Evolutionary conservation across 1,140 invertebrate species (phyloP).

Genomic region (Radopholus similis): DNA sequence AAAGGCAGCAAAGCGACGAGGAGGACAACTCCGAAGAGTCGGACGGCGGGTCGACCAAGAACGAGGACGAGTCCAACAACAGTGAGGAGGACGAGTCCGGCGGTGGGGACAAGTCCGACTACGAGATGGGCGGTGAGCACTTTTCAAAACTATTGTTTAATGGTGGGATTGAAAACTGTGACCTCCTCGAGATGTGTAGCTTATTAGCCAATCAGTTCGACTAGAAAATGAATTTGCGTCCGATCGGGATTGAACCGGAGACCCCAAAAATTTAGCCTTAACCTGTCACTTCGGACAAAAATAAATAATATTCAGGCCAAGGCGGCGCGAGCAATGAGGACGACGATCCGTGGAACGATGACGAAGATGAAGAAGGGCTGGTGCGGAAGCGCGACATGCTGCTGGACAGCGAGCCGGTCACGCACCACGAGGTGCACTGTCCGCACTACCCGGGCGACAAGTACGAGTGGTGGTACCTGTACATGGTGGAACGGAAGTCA

Average conservation of each 20-base stretch:
- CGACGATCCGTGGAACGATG: slow-evolving; percentile 18
- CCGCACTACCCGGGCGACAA: slow-evolving; percentile 92
- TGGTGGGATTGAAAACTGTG: background rate
- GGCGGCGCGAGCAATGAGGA: slow-evolving; percentile 35
- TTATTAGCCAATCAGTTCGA: too few relatives aligned
- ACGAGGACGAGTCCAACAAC: background rate
- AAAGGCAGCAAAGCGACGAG: background rate
- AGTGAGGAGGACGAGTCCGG: slow-evolving; percentile 6
- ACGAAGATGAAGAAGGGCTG: slow-evolving; percentile 34
- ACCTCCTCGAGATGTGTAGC: too few relatives aligned
- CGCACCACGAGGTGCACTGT: slow-evolving; percentile 89
- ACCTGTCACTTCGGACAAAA: background rate
- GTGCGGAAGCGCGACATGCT: slow-evolving; percentile 61
- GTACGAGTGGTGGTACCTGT: slow-evolving; percentile 99
- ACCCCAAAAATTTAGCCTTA: too few relatives aligned
- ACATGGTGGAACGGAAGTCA: slow-evolving; percentile 88
- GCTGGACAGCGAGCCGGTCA: slow-evolving; percentile 62
- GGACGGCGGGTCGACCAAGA: background rate
- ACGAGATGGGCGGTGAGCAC: slow-evolving; percentile 7
- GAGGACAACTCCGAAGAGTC: background rate
- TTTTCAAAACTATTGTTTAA: background rate
- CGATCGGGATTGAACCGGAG: too few relatives aligned
- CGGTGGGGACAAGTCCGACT: background rate
- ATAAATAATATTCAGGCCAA: slow-evolving; percentile 1
- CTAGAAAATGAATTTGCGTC: too few relatives aligned